Base-by-base conservation (phyloP, 2,113 vertebrate species). In the Manacus vitellinus region DNA sequence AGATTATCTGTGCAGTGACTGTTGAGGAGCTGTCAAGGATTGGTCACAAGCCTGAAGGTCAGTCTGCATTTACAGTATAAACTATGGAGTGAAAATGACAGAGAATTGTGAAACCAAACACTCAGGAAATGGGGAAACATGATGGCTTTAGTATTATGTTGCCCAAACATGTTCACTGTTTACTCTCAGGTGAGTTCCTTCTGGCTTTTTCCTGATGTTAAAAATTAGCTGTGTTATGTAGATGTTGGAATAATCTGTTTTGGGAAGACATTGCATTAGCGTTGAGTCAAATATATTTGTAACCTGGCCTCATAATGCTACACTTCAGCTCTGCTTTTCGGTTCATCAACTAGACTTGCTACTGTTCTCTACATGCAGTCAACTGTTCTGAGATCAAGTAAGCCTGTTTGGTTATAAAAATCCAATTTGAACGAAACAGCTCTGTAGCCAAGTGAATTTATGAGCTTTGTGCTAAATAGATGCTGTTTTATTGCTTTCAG, bases 81-180 rank as follows among this genome's bases (percentile, higher is more conserved):
- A 88, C 81, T 82, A 5, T 47, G 19, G 56, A 76, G 70, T 94
- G 44, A 89, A 94, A 96, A 88, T 81, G 75, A 72, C 85, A 82
- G 23, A 55, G 30, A 47, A 86, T 89, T 94, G 76, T 85, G 89
- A 96, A 97, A 96, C 63, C 47, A 76, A 72, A 94, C 55, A 77
- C 95, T 94, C 58, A 94, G 94, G 87, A 96, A 97, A 96, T 61
- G 39, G 16, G 83, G 92, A 94, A 97, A 93, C 94, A 91, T 59
- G 62, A 75, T 93, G 78, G 47, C 92, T 97, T 96, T 94, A 83
- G 78, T 85, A 91, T 84, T 44, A 68, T 97, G 93, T 93, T 97
- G 94, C 95, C 96, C 79, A 94, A 97, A 97, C 91, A 96, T 14
- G 9, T 41, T 88, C 88, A 54, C 15, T 91, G 59, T 96, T 95